phyloP scores from a whole-genome alignment of 2,797 vertebrate genomes.

The Philypnodon macrostomus region DNA sequence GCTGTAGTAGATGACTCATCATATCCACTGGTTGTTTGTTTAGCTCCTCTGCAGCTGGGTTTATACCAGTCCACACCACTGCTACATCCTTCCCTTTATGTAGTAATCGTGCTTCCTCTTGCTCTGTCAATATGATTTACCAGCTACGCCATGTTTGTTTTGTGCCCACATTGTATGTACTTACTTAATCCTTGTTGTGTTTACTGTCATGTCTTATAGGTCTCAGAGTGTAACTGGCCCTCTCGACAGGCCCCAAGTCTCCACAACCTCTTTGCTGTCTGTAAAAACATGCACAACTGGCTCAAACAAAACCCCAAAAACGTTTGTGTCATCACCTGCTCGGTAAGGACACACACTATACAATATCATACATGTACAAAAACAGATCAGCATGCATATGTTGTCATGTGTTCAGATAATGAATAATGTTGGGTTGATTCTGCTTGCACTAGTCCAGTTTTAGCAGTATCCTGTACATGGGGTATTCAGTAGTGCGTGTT shows the following conservation, averaged over 20 bases:
- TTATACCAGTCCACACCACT: constrained; percentile 27
- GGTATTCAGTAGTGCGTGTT: constrained; percentile 38
- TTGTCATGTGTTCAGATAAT: no score
- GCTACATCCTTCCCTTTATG: constrained; percentile 5
- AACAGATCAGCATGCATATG: no score
- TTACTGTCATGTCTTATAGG: constrained; percentile 67
- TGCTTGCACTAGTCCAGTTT: constrained; percentile 15
- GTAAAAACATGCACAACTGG: constrained; percentile 99
- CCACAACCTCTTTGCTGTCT: constrained; percentile 97
- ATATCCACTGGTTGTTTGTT: constrained; percentile 35
- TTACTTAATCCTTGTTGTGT: constrained; percentile 2
- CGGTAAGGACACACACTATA: constrained; percentile 82
- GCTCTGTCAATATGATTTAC: background rate
- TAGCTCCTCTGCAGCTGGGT: constrained; percentile 30
- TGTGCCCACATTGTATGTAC: no score
- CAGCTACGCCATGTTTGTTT: no score
- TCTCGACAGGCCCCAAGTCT: constrained; percentile 92
- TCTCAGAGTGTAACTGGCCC: constrained; percentile 98
- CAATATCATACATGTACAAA: no score
- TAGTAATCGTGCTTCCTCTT: background rate
- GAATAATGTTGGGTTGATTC: no score
- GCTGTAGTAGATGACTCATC: constrained; percentile 63
- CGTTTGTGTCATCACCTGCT: constrained; percentile 97
- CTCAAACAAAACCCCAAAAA: constrained; percentile 98
- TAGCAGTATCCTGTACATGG: constrained; percentile 24